Base-by-base conservation (phyloP, 2,888 invertebrate genomes). In the Xylota sylvarum region DNA sequence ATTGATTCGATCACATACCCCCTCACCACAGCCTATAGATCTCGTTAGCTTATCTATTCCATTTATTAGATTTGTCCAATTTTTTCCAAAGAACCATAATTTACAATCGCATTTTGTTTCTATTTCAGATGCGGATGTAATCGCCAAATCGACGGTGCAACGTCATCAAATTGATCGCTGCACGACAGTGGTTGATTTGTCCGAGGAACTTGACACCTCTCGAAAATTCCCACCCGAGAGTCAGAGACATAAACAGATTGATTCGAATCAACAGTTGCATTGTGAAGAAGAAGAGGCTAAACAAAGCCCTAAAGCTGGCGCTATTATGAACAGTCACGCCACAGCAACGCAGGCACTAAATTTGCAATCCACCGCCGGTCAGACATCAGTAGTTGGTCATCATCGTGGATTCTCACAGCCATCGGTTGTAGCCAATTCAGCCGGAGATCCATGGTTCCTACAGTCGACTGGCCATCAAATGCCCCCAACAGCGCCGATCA, bases 351-450 rank as follows among this genome's bases (percentile, higher is more conserved):
- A 90, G 78, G 89, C 90, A 74, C 82, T 90, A 62, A 90, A 90
- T 89, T 88, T 90, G 83, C 90, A 90, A 89, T 88, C 90, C 89
- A 92, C 91, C 89, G 86, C 86, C 50, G 92, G 92, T 88, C 92
- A 93, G 90, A 91, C 92, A 89, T 90, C 92, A 76, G 91, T 92
- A 87, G 92, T 92, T 81, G 92, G 93, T 88, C 93, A 93, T 91
- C 93, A 93, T 91, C 92, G 93, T 83, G 93, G 93, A 82, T 93
- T 92, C 89, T 93, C 93, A 72, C 93, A 93, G 88, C 92, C 92
- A 80, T 92, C 92, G 84, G 91, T 92, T 17, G 89, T 91, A 77
- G 89, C 91, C 73, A 91, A 90, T 88, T 92, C 91, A 81, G 90
- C 91, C 43, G 92, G 92, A 77, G 92, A 93, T 91, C 93, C 93